A percentile compares a stretch with the other conserved stretches of the same genome.
Conservation (phyloP, 2,797 vertebrate genomes). For the Enteromius treurensis region DNA sequence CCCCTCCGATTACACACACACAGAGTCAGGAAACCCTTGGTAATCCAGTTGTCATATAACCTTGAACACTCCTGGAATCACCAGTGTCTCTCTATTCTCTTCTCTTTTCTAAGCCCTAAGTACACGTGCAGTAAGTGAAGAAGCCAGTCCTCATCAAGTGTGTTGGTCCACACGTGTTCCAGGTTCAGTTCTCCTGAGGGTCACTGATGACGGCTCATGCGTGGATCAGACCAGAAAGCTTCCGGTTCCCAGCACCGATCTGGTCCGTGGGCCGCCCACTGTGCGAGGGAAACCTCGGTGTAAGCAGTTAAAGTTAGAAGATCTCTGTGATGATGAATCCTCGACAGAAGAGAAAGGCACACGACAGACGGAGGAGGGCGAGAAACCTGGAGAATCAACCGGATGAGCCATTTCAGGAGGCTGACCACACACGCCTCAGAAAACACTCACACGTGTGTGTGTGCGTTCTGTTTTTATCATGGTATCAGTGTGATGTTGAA, state of each 20-base stretch:
- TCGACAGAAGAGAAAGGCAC: slow-evolving; percentile 14
- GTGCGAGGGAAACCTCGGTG: slow-evolving; percentile 14
- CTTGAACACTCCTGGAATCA: not conserved
- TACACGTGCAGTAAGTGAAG: not conserved
- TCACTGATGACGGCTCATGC: not conserved
- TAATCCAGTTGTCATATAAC: not conserved
- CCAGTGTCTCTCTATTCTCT: not conserved
- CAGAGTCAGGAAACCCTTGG: slow-evolving; percentile 1
- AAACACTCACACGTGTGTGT: not conserved
- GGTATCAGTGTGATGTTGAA: not conserved
- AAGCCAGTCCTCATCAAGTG: not conserved
- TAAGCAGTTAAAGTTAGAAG: slow-evolving; percentile 1
- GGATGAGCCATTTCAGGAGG: slow-evolving; percentile 2
- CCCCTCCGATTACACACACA: too few relatives aligned
- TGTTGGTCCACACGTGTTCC: not conserved
- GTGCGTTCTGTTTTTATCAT: not conserved
- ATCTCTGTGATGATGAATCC: slow-evolving; percentile 6
- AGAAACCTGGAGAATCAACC: slow-evolving; percentile 16
- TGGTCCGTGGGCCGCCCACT: not conserved
- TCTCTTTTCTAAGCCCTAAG: not conserved
- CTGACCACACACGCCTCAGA: not conserved
- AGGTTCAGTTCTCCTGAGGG: not conserved
- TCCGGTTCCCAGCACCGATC: not conserved
- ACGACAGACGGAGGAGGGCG: slow-evolving; percentile 33
- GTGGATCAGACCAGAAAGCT: not conserved